Conservation (phyloP, 2,797 vertebrate genomes). For the Trachurus trachurus region DNA sequence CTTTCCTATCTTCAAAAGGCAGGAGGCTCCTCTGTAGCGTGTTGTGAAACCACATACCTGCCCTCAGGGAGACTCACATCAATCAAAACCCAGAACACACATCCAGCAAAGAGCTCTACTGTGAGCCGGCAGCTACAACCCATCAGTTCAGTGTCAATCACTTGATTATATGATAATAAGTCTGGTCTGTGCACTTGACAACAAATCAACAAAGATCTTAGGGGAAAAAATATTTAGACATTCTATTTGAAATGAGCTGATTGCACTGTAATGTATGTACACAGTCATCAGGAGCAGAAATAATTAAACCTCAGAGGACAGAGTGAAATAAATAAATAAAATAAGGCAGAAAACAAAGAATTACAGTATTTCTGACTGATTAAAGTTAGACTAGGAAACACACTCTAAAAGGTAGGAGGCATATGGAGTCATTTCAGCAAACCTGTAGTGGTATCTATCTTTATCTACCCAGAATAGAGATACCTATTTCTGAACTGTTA, state of each 20-base stretch:
- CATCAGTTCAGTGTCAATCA: slow-evolving; percentile 38
- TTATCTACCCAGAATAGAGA: background rate
- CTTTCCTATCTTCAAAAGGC: slow-evolving; percentile 56
- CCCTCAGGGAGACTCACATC: slow-evolving; percentile 34
- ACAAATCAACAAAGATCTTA: slow-evolving; percentile 44
- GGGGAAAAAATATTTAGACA: slow-evolving; percentile 16
- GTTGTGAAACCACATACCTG: slow-evolving; percentile 45
- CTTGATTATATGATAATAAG: slow-evolving; percentile 52
- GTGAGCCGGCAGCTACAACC: slow-evolving; percentile 26
- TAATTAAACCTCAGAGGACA: slow-evolving; percentile 30
- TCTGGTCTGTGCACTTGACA: slow-evolving; percentile 10
- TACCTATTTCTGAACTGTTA: background rate
- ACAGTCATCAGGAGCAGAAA: slow-evolving; percentile 21
- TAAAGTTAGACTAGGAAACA: background rate
- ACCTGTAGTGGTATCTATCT: background rate
- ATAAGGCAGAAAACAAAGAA: background rate
- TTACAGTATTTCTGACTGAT: background rate
- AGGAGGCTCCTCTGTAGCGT: slow-evolving; percentile 38
- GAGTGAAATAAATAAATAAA: background rate
- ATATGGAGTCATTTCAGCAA: background rate
- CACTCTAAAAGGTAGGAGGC: background rate
- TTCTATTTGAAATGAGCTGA: slow-evolving; percentile 37
- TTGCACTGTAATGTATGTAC: slow-evolving; percentile 24
- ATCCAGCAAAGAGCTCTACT: slow-evolving; percentile 34
- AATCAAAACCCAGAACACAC: slow-evolving; percentile 40